Evolutionary conservation across 2,113 vertebrate species (phyloP).

Genomic region (Anser cygnoides): DNA sequence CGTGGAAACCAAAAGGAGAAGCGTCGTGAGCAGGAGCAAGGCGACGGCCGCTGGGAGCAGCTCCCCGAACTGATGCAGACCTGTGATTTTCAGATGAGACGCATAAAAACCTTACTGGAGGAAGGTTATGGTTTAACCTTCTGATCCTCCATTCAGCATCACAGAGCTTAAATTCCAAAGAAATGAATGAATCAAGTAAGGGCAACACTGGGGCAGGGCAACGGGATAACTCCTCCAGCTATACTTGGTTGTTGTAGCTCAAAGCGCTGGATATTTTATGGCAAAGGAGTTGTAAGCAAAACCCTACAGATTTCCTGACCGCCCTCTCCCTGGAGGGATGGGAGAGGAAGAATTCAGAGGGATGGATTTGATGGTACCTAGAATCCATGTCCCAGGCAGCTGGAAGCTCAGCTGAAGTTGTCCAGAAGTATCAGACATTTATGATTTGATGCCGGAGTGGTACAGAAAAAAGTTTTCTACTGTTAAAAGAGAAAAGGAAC

Average conservation of each 20-base stretch:
- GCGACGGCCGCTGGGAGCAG: not conserved
- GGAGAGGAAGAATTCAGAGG: not conserved
- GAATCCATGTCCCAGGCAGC: not conserved
- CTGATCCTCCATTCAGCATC: not conserved
- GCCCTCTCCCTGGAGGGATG: not conserved
- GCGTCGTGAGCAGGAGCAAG: fast-evolving
- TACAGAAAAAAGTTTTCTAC: not conserved
- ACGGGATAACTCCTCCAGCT: not conserved
- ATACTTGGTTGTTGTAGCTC: not conserved
- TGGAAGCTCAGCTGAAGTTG: not conserved
- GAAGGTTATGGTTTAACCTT: not conserved
- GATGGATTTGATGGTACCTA: not conserved
- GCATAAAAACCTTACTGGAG: not conserved
- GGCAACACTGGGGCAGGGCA: not conserved
- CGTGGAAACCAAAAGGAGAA: not conserved
- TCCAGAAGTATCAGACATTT: not conserved
- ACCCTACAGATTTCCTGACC: not conserved
- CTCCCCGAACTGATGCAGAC: not conserved
- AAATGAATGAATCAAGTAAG: not conserved
- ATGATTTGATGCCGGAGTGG: not conserved
- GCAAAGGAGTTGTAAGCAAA: not conserved
- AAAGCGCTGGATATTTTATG: not conserved
- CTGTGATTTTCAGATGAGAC: not conserved
- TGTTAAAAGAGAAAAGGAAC: conserved; percentile 22
- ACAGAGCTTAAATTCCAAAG: not conserved